phyloP scores from a whole-genome alignment of 92 coral and sea anemone species.

The Ricordea florida region DNA sequence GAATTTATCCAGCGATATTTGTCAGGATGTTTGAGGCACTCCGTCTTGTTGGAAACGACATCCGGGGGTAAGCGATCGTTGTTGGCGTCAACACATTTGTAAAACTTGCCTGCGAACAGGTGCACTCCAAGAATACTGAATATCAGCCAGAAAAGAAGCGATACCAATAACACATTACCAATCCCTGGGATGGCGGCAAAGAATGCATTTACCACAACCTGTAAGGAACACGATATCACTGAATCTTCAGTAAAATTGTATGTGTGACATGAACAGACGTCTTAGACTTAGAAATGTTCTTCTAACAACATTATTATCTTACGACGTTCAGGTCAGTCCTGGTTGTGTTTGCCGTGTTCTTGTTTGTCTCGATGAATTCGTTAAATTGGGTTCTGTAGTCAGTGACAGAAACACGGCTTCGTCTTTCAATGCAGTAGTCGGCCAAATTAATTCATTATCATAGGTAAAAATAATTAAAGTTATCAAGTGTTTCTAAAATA shows the following conservation, averaged over 20 bases:
- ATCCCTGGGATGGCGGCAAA: constrained; percentile 82
- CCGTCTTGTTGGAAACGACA: constrained; percentile 42
- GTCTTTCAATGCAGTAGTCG: too few relatives aligned
- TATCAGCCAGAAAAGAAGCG: constrained; percentile 74
- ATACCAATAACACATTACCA: constrained; percentile 67
- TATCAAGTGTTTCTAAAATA: too few relatives aligned
- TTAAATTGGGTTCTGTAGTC: too few relatives aligned
- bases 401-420: too few relatives aligned
- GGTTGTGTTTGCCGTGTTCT: too few relatives aligned
- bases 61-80: constrained; percentile 25
- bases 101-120: constrained; percentile 74
- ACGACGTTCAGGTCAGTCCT: too few relatives aligned
- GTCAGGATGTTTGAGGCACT: constrained; percentile 51
- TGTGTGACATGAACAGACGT: too few relatives aligned
- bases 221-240: neutral
- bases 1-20: constrained; percentile 83
- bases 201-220: constrained; percentile 75
- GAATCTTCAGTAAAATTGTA: neutral
- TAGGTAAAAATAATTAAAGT: too few relatives aligned
- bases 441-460: too few relatives aligned
- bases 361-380: too few relatives aligned
- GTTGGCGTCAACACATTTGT: constrained; percentile 57
- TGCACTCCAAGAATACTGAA: constrained; percentile 76
- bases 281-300: too few relatives aligned
- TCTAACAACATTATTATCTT: too few relatives aligned